These are phyloP conservation scores for Pachymerium ferrugineum DNA, from an alignment of 2,888 invertebrate species.

Conservation along the genomic window DNA sequence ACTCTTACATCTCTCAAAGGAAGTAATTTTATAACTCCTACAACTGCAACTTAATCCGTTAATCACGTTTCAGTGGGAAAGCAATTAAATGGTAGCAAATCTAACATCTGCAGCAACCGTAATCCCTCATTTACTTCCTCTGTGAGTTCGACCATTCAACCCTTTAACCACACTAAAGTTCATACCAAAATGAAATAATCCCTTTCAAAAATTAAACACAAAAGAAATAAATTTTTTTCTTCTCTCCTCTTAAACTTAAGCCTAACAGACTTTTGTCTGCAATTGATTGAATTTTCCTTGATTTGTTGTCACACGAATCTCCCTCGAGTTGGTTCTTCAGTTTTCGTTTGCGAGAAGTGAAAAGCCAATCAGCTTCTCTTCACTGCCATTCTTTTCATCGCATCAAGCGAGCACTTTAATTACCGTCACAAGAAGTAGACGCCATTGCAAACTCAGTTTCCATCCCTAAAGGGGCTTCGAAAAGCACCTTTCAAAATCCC, in stretches of 20 bases:
- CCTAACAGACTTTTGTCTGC: no score
- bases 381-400: conserved; percentile 1
- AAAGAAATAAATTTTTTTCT: no score
- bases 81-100: background rate
- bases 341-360: background rate
- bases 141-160: background rate
- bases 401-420: background rate
- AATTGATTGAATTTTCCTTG: background rate
- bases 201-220: no score
- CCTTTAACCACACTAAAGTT: background rate
- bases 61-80: background rate
- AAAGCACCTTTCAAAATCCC: conserved; percentile 1
- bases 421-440: background rate
- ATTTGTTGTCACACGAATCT: background rate
- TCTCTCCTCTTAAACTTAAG: no score
- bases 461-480: background rate
- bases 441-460: background rate
- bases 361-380: conserved; percentile 6
- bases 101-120: background rate
- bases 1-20: background rate
- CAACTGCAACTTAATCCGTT: background rate
- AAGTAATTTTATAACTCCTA: background rate
- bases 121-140: background rate
- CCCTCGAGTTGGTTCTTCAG: background rate
- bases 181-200: no score